Base-by-base conservation (phyloP, 1,140 invertebrate genomes). In the Ips typographus region DNA sequence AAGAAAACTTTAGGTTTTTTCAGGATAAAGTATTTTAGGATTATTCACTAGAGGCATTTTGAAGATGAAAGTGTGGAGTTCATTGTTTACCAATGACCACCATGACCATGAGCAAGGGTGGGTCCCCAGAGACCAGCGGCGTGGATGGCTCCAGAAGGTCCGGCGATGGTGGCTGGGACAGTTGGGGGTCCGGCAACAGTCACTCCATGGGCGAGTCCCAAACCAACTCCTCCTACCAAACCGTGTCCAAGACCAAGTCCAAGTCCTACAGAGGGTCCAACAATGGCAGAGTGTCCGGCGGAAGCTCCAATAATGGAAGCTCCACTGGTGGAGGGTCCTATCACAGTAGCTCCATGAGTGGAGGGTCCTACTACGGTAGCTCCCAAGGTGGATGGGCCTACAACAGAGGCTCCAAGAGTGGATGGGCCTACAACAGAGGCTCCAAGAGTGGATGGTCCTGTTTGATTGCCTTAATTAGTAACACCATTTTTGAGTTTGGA, bases 61-160 rank as follows among this genome's bases (percentile, higher is more conserved):
- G 39, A 53, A 40, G 63, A n/a, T 41, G n/a, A 5, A 6, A n/a
- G 22, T 22, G 22, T 4, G 6, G 2, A 59, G 40, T 43, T 44
- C 40, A 4, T 3, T n/a, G 39, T 55, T 71, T 71, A 71, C 63
- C 64, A 71, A 64, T 70, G 68, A 37, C 63, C 69, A 61, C 70
- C 68, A 70, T 70, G 68, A 65, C 70, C 70, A 67, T 66, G 56
- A 55, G 70, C 70, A 44, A 71, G 56, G 40, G 70, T 71, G 37
- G 70, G 70, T 57, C 70, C 70, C 70, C 70, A 71, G 7, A 71
- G 44, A 56, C 70, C 70, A 51, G 55, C 70, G 42, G 70, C 70
- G 61, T 71, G 69, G 40, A 66, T 58, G 36, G 64, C 55, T 53
- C 61, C 61, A n/a, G 61, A 38, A 2, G 69, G 69, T 69, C 69